Conservation (phyloP, 1,140 invertebrate genomes). For the Leptinotarsa texana region DNA sequence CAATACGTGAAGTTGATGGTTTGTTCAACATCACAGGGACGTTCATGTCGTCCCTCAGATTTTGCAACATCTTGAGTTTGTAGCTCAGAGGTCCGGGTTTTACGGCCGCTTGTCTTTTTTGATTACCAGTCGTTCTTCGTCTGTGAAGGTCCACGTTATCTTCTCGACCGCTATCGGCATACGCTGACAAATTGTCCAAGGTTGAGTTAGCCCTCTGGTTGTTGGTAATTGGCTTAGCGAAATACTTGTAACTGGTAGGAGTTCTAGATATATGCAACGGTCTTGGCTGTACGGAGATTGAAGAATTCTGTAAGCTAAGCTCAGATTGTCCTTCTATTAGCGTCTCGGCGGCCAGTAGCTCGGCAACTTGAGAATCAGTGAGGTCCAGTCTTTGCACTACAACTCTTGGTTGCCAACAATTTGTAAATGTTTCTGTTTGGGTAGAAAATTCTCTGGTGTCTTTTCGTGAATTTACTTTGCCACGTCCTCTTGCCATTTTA, state of each 20-base stretch:
- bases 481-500: neutral
- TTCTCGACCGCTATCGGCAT: neutral
- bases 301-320: neutral
- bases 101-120: slow-evolving; percentile 5
- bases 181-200: neutral
- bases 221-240: slow-evolving; percentile 28
- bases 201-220: slow-evolving; percentile 31
- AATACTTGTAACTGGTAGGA: slow-evolving; percentile 19
- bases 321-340: neutral
- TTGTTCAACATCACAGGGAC: slow-evolving; percentile 11
- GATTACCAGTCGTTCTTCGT: neutral
- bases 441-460: neutral
- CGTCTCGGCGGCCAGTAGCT: neutral
- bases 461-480: neutral
- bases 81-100: slow-evolving; percentile 22
- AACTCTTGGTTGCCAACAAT: neutral
- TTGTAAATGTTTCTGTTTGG: neutral
- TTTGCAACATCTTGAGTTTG: slow-evolving; percentile 18
- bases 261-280: slow-evolving; percentile 19
- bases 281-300: neutral
- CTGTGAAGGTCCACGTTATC: neutral
- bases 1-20: neutral
- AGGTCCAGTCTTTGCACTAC: neutral
- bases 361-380: neutral
- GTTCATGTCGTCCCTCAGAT: slow-evolving; percentile 9